Evolutionary conservation across 2,113 vertebrate genomes (phyloP), one percentile per base, ranked within the genome.

Genomic region (Brienomyrus brachyistius): DNA sequence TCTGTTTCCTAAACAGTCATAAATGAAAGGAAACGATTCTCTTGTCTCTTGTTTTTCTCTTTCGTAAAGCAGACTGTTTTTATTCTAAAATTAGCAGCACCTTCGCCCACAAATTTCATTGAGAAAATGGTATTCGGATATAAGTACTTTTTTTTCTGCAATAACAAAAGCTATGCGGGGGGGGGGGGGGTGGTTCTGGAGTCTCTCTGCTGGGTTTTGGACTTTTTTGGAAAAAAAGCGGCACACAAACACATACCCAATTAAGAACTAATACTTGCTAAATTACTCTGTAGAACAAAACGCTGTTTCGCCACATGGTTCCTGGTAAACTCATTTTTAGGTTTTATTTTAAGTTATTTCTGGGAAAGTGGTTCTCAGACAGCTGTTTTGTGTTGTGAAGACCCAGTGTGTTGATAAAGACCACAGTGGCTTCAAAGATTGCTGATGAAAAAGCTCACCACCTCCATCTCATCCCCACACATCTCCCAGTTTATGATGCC

Each of bases 81-180:
- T 19, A 54, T 90, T 90, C 87, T 88, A 90, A 84, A 88, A 62
- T 90, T 90, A 90, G 90, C 31, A 50, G 2, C 19, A 5, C 77
- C 17, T 11, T n/a, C 21, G 83, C 70, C 77, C 74, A 88, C 86
- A 27, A 40, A 82, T 85, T 88, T 90, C 48, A 62, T 52, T 90
- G 23, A 66, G 87, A 88, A 88, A 83, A 40, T 43, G 51, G 74
- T 51, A 35, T 83, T 45, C 86, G 66, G 13, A 66, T 35, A 19
- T 19, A 88, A 88, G 52, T 62, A 50, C 21, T 23, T 89, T 27
- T 50, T 89, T 89, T 35, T 74, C 66, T 88, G 59, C 74, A 82
- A 51, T 54, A 82, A 52, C 48, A 82, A 31, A 82, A 23, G 31
- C 40, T 45, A n/a, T 3, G 13, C 7, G 7, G 88, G 74, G 48